Evolutionary conservation across 2,113 vertebrate species (phyloP).

Genomic region (Antechinus flavipes): DNA sequence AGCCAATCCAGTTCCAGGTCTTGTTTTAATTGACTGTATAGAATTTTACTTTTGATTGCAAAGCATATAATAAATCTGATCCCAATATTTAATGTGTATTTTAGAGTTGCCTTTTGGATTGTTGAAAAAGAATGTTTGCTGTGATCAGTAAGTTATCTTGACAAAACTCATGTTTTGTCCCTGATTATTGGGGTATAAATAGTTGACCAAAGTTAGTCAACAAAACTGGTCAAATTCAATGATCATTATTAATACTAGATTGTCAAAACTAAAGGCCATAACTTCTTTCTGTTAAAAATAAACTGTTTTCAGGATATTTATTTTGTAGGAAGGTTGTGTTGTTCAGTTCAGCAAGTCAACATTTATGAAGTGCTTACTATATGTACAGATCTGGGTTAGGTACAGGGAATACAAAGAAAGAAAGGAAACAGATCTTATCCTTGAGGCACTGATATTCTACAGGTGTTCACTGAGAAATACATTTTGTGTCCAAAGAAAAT

Average conservation of each 20-base stretch:
- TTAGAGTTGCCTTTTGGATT: not conserved
- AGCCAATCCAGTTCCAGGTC: not conserved
- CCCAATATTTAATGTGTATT: too few relatives aligned
- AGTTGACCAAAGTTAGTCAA: not conserved
- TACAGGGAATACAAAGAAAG: not conserved
- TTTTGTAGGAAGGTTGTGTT: not conserved
- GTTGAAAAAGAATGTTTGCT: not conserved
- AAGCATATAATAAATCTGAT: not conserved
- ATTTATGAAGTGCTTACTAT: not conserved
- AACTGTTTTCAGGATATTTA: not conserved
- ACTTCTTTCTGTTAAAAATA: not conserved
- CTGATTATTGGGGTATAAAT: not conserved
- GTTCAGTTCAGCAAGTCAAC: not conserved
- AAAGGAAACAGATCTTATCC: not conserved
- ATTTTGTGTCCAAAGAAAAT: not conserved
- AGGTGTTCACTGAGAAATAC: not conserved
- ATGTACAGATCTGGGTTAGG: not conserved
- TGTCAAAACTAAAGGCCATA: not conserved
- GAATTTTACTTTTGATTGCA: too few relatives aligned
- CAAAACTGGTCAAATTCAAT: not conserved
- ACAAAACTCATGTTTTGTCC: not conserved
- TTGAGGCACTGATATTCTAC: not conserved
- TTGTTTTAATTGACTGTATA: not conserved
- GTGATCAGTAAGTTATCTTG: not conserved
- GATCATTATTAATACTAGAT: not conserved